Evolutionary conservation across 2,888 invertebrate species (phyloP).

Genomic region (Dione juno): DNA sequence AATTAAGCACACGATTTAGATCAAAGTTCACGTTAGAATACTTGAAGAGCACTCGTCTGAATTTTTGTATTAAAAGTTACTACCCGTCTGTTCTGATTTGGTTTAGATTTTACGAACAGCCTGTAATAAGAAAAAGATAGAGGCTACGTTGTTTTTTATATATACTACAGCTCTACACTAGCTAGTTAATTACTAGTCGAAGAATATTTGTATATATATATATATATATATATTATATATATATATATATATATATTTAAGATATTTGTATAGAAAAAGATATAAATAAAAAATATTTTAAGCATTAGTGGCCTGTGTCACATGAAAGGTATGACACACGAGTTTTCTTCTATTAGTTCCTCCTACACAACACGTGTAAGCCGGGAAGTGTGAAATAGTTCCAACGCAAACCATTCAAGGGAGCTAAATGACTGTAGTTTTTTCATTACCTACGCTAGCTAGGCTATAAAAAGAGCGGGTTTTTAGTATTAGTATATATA

Average conservation of each 20-base stretch:
- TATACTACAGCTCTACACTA: too few relatives aligned
- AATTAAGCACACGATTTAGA: constrained; percentile 22
- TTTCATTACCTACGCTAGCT: constrained; percentile 73
- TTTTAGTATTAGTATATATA: too few relatives aligned
- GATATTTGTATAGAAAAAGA: too few relatives aligned
- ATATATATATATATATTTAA: too few relatives aligned
- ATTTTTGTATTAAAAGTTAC: constrained; percentile 16
- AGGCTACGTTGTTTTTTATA: too few relatives aligned
- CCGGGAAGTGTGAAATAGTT: constrained; percentile 58
- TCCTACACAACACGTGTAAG: constrained; percentile 46
- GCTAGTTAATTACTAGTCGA: too few relatives aligned
- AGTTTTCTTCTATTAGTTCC: constrained; percentile 40
- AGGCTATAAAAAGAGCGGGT: constrained; percentile 51
- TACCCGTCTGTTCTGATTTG: background rate
- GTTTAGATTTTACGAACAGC: background rate
- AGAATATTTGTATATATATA: too few relatives aligned
- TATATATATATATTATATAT: too few relatives aligned
- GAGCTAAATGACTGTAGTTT: constrained; percentile 67
- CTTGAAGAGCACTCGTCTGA: background rate
- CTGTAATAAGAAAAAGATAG: too few relatives aligned
- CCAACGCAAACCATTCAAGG: constrained; percentile 58
- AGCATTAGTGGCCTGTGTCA: too few relatives aligned
- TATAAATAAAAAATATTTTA: too few relatives aligned
- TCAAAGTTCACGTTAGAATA: constrained; percentile 17
- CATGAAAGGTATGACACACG: background rate